Base-by-base conservation (phyloP, 2,797 vertebrate species). In the Heteromormyrus szaboi region DNA sequence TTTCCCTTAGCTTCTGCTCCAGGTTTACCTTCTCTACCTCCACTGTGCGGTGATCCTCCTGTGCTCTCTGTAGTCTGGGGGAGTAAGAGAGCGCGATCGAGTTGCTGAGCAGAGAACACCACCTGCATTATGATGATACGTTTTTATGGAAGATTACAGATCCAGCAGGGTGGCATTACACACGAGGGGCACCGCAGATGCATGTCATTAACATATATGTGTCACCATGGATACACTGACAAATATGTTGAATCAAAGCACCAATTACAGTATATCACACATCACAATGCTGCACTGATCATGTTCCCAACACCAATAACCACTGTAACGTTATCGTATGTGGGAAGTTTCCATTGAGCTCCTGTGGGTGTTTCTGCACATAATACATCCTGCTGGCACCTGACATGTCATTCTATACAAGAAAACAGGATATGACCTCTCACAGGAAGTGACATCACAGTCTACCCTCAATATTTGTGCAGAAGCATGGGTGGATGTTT, bases 1-100 rank as follows among this genome's bases (percentile, higher is more conserved):
- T 96, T 89, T 94, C 96, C 94, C 96, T 96, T 93, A 99, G 96
- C 95, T 97, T 95, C 92, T 97, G 96, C 93, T 99, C 97, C 88
- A 99, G 94, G 92, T 97, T 97, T 91, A 98, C 97, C 93, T 99
- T 99, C 95, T 98, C 98, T 92, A 97, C 97, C 92, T 97, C 97
- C 86, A 99, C 98, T 0, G 95, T 97, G 91, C 95, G 96, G 90
- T 99, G 98, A 92, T 99, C 96, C 92, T 99, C 97, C 92, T 98
- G 97, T 11, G 98, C 98, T 90, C 96, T 97, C 91, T 97, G 97
- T 93, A 99, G 96, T 92, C 98, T 99, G 90, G 88, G 46, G 22
- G 3, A 6, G 48, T 88, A 84, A 86, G 68, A 76, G 14, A 19
- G 5, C 0, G 4, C 0, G 4, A 22, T 11, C 8, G 4, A 22